Evolutionary conservation across 2,113 vertebrate genomes (phyloP).

Genomic region (Vimba vimba): DNA sequence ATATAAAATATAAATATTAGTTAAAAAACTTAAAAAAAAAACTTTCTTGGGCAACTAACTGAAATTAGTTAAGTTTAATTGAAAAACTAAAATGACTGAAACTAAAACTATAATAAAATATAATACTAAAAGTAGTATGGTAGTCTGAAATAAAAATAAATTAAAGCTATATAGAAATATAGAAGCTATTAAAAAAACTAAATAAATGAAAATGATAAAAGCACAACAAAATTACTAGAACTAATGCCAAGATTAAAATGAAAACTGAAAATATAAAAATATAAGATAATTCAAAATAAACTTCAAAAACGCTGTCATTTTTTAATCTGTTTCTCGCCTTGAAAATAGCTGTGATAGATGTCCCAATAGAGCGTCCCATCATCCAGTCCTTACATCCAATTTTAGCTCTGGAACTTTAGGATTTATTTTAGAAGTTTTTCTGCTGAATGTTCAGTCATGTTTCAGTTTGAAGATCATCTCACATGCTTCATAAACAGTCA

Average conservation of each 20-base stretch:
- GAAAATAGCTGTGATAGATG: background rate
- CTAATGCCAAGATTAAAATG: background rate
- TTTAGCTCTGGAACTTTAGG: background rate
- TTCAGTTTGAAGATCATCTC: background rate
- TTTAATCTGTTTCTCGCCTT: background rate
- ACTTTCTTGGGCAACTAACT: background rate
- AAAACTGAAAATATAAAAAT: background rate
- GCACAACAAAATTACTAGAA: background rate
- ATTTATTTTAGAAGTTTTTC: background rate
- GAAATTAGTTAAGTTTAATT: background rate
- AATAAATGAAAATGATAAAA: background rate
- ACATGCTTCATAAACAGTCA: background rate
- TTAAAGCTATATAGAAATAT: background rate
- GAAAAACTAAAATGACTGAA: background rate
- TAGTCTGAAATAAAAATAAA: background rate
- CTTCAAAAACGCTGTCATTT: no score
- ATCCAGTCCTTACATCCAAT: background rate
- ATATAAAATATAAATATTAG: background rate
- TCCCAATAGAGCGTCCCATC: background rate
- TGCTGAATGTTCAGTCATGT: background rate
- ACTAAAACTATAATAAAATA: background rate
- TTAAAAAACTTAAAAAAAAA: no score
- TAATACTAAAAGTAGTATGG: no score
- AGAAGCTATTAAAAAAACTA: no score
- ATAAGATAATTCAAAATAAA: background rate